These are phyloP conservation scores for Ganaspis sp. DNA, from an alignment of 1,140 invertebrate genomes.

Conservation along the genomic window DNA sequence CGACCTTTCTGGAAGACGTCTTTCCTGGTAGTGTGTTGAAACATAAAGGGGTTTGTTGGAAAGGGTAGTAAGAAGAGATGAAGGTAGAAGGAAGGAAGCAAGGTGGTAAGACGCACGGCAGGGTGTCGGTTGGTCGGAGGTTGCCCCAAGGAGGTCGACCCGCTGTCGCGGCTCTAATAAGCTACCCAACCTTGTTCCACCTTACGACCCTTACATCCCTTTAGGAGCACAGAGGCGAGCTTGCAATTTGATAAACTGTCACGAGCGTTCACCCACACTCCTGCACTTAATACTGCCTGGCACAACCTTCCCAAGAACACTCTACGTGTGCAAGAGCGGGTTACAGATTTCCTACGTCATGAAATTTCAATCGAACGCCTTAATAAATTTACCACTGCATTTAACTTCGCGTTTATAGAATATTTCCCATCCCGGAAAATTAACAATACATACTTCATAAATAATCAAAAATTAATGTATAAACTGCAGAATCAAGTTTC, in stretches of 20 bases:
- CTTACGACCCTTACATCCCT: slow-evolving; percentile 46
- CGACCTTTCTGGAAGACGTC: too few species aligned
- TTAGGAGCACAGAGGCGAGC: slow-evolving; percentile 43
- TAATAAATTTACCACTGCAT: slow-evolving; percentile 21
- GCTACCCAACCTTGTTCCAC: slow-evolving; percentile 53
- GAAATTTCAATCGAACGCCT: slow-evolving; percentile 18
- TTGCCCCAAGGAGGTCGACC: slow-evolving; percentile 54
- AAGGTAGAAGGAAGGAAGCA: slow-evolving; percentile 50
- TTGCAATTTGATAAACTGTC: slow-evolving; percentile 59
- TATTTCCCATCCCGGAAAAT: neutral
- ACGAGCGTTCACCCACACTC: slow-evolving; percentile 40
- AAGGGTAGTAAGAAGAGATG: slow-evolving; percentile 22
- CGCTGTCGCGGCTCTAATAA: slow-evolving; percentile 55
- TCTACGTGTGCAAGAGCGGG: slow-evolving; percentile 17
- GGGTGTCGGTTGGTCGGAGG: slow-evolving; percentile 56
- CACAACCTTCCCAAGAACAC: slow-evolving; percentile 11
- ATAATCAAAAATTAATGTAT: too few species aligned
- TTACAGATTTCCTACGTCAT: slow-evolving; percentile 27
- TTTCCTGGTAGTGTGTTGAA: neutral
- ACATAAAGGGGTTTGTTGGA: slow-evolving; percentile 5
- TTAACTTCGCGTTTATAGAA: slow-evolving; percentile 4
- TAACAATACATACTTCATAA: neutral
- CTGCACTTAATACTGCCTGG: slow-evolving; percentile 18
- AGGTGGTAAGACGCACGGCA: slow-evolving; percentile 53
- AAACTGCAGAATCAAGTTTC: too few species aligned